Evolutionary conservation across 30 jellyfish, hydroid and myxozoan genomes (phyloP), one percentile per base, ranked within the genome.

Genomic region (Cassiopea xamachana): DNA sequence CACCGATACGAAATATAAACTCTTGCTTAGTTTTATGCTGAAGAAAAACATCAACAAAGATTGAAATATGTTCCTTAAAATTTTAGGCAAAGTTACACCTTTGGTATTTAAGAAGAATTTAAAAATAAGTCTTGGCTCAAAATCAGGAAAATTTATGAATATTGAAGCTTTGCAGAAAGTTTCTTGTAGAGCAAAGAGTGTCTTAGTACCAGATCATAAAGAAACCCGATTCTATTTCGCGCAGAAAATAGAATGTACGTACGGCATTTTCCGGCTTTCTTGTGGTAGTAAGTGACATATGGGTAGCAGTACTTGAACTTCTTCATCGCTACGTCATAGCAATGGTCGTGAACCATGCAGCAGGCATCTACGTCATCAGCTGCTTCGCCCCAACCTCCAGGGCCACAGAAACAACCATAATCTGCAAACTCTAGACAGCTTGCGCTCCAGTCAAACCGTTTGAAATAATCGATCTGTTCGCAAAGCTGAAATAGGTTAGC

Each of bases 381-480:
- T 13, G 99, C 98, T 44, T 48, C 77, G 46, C 99, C 99, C 89
- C 94, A 61, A 0, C 99, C 99, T 46, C 99, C 99, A 4, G 97
- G 98, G 9, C 99, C 99, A 74, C 99, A 96, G 93, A 84, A 96
- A 86, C 99, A 96, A 39, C 99, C 99, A 61, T 96, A 96, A 18
- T 92, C 97, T 47, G 94, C 98, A 82, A 92, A 96, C 46, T 81
- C 90, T 61, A 96, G 75, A 62, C 99, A 96, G 17, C 96, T 93
- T 18, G 93, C 62, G 72, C 90, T 82, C 84, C 88, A 78, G 14
- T 85, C 46, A 67, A 86, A 87, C 60, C 73, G 84, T 64, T 81
- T 78, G 92, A 79, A 95, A 68, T 75, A 80, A 72, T 95, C 99
- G 48, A 95, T 79, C 62, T 80, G 99, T 48, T 91, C 95, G 68